phyloP scores from a whole-genome alignment of 2,797 vertebrate species.

The Orientallactaga sibirica region DNA sequence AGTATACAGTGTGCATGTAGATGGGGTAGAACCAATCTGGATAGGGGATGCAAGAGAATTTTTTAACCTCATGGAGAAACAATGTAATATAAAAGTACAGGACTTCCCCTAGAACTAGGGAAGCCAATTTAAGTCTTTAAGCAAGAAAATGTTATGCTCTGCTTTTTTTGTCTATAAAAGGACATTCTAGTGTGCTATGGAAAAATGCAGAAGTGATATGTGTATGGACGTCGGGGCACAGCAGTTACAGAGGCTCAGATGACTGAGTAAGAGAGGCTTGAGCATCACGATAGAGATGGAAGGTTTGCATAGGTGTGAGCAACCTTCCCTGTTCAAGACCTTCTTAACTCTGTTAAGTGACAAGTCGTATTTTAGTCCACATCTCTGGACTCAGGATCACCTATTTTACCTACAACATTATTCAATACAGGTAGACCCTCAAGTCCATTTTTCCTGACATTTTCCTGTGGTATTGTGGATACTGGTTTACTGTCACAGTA shows the following conservation, averaged over 20 bases:
- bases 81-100: not conserved
- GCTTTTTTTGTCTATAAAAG: not conserved
- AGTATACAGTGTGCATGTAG: too few species aligned
- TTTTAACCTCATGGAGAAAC: not conserved
- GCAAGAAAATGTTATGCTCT: not conserved
- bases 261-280: too few species aligned
- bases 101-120: not conserved
- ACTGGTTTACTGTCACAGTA: not conserved
- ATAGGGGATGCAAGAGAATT: not conserved
- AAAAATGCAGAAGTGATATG: not conserved
- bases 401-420: not conserved
- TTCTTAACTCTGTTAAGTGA: not conserved
- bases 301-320: not conserved
- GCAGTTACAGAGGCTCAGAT: accelerated
- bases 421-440: not conserved
- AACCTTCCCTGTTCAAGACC: not conserved
- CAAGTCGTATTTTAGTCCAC: not conserved
- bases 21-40: too few species aligned
- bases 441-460: not conserved
- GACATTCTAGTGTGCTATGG: accelerated
- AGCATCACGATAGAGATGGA: not conserved
- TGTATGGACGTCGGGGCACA: not conserved
- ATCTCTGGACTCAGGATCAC: not conserved
- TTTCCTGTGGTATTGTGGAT: not conserved
- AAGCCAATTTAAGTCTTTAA: not conserved